Percentiles rank a stretch among this genome's conserved stretches.
Evolutionary conservation across 2,113 vertebrate species (phyloP).

Genomic region (Megaleporinus macrocephalus): DNA sequence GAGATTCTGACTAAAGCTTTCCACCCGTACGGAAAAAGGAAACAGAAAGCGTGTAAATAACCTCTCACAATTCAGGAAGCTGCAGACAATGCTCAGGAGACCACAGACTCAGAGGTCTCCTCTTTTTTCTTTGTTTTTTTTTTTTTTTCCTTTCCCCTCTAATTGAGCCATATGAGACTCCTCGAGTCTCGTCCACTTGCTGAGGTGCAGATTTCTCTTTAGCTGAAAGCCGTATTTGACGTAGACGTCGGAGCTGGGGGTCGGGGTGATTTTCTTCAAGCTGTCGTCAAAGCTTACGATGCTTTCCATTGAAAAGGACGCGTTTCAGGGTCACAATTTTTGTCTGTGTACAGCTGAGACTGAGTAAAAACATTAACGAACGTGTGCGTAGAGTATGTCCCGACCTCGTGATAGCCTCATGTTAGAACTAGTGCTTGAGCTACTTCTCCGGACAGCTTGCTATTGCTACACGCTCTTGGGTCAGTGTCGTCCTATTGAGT

Average conservation of each 20-base stretch:
- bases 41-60: constrained; percentile 46
- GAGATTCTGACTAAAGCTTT: constrained; percentile 40
- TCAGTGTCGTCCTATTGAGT: constrained; percentile 57
- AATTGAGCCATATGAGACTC: constrained; percentile 54
- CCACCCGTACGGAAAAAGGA: constrained; percentile 5
- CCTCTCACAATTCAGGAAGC: constrained; percentile 49
- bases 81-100: constrained; percentile 41
- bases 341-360: constrained; percentile 74
- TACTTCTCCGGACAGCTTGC: constrained; percentile 63
- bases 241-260: constrained; percentile 11
- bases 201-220: constrained; percentile 50
- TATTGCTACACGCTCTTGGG: constrained; percentile 68
- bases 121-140: constrained; percentile 15
- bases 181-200: constrained; percentile 38
- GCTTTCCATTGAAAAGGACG: constrained; percentile 21
- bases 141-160: constrained; percentile 20
- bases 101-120: constrained; percentile 14
- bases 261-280: not conserved
- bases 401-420: constrained; percentile 6
- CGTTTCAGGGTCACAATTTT: constrained; percentile 72
- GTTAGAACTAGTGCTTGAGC: constrained; percentile 42
- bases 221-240: constrained; percentile 56
- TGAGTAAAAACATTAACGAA: constrained; percentile 9
- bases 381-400: constrained; percentile 29
- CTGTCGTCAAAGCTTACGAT: not conserved